These are phyloP conservation scores for Chrysodeixis includens DNA, from an alignment of 2,888 invertebrate genomes.

Conservation along the genomic window DNA sequence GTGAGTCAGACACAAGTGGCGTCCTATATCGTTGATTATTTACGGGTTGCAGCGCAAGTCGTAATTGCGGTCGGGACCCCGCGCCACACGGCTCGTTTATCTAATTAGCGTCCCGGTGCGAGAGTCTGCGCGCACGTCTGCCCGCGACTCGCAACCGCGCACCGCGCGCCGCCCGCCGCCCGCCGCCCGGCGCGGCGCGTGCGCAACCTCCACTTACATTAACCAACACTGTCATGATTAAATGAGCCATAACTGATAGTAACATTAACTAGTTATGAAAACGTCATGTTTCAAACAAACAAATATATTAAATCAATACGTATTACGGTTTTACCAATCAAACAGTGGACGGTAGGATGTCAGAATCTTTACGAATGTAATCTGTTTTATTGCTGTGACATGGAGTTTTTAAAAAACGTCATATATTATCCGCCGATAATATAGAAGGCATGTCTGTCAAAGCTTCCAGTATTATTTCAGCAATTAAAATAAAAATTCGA, in stretches of 20 bases:
- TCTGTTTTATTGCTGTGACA: background rate
- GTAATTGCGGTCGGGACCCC: conserved; percentile 88
- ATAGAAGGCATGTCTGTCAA: background rate
- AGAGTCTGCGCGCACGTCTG: conserved; percentile 71
- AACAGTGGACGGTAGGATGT: conserved; percentile 11
- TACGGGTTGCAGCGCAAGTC: conserved; percentile 79
- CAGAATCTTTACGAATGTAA: background rate
- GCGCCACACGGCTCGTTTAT: conserved; percentile 86
- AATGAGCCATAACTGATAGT: conserved; percentile 53
- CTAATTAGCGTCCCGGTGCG: conserved; percentile 83
- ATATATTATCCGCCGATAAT: background rate
- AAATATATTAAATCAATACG: conserved; percentile 24
- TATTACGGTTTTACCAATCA: conserved; percentile 20
- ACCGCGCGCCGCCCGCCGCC: conserved; percentile 26
- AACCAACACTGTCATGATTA: conserved; percentile 45
- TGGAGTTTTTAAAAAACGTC: background rate
- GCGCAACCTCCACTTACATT: conserved; percentile 50
- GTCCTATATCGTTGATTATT: conserved; percentile 86
- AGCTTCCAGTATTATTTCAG: background rate
- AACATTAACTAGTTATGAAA: conserved; percentile 45
- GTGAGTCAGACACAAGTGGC: conserved; percentile 79
- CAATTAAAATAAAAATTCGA: background rate
- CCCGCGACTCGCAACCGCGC: conserved; percentile 51
- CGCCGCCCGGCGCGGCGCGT: conserved; percentile 36
- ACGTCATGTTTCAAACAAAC: conserved; percentile 33